Percentiles rank a stretch among this genome's conserved stretches.
phyloP scores from a whole-genome alignment of 2,797 vertebrate species.

The Eidolon dupreanum region DNA sequence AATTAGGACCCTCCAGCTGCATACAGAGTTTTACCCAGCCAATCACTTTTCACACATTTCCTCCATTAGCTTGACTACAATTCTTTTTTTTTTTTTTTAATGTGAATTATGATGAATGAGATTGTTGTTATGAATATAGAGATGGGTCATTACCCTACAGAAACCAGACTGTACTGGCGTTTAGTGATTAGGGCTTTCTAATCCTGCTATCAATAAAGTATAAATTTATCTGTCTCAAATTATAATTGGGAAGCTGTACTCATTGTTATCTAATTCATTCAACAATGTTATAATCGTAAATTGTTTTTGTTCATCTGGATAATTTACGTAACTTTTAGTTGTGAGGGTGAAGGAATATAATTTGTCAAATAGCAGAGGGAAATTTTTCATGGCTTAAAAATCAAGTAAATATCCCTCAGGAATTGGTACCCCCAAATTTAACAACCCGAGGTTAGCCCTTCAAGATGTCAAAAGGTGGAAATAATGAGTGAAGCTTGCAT shows the following conservation, averaged over 20 bases:
- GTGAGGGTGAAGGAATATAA: constrained; percentile 75
- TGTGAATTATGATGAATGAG: constrained; percentile 88
- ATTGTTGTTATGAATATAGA: constrained; percentile 86
- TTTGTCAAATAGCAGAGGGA: constrained; percentile 73
- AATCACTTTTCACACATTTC: constrained; percentile 89
- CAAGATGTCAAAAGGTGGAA: not conserved
- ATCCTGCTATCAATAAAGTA: constrained; percentile 83
- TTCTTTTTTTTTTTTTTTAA: constrained; percentile 73
- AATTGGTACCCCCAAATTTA: constrained; percentile 54
- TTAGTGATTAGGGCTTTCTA: constrained; percentile 83
- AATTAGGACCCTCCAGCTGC: constrained; percentile 87
- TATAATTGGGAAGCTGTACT: constrained; percentile 80
- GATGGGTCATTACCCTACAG: constrained; percentile 87
- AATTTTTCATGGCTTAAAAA: constrained; percentile 45
- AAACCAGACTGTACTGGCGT: constrained; percentile 78
- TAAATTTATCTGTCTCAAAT: constrained; percentile 82
- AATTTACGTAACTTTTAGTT: constrained; percentile 83
- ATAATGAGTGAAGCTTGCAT: not conserved
- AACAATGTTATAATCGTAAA: constrained; percentile 79
- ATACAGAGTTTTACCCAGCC: constrained; percentile 82
- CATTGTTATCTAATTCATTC: constrained; percentile 83
- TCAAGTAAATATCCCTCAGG: not conserved
- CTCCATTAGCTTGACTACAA: constrained; percentile 85
- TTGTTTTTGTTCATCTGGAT: constrained; percentile 77
- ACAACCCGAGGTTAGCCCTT: constrained; percentile 12